phyloP scores from a whole-genome alignment of 2,113 vertebrate species.

The Proteles cristata region DNA sequence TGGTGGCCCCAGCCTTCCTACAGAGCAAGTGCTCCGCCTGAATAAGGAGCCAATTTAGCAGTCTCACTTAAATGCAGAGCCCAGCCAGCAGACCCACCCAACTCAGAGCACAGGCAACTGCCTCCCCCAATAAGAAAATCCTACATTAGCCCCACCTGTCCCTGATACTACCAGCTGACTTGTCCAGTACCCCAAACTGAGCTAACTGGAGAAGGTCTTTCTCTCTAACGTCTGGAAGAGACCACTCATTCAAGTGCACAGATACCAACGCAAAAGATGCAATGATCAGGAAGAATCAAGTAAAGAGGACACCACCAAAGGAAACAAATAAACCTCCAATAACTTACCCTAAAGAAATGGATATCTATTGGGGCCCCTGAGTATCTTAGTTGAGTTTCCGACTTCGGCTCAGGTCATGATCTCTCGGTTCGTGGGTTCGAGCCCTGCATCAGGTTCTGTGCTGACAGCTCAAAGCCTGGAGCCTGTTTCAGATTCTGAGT shows the following conservation, averaged over 20 bases:
- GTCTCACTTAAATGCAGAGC: neutral
- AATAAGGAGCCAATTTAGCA: neutral
- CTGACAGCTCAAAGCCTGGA: no score
- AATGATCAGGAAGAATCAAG: neutral
- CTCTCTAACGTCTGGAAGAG: neutral
- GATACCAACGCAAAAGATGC: neutral
- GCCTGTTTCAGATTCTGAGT: no score
- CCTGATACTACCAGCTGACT: neutral
- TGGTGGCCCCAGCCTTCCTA: neutral
- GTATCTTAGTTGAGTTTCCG: no score
- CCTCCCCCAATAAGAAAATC: neutral
- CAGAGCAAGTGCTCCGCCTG: neutral
- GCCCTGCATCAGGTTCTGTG: no score
- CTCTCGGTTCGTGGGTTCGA: no score
- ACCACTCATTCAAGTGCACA: neutral
- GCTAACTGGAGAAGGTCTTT: neutral
- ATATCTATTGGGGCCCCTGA: no score
- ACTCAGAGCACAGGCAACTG: neutral
- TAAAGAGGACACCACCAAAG: neutral
- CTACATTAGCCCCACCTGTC: no score
- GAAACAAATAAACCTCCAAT: neutral
- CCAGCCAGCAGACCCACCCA: neutral
- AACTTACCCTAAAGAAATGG: neutral
- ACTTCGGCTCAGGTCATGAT: no score
- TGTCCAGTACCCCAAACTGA: neutral